These are phyloP conservation scores for Hycleus cichorii DNA, from an alignment of 1,140 invertebrate genomes.

Conservation along the genomic window DNA sequence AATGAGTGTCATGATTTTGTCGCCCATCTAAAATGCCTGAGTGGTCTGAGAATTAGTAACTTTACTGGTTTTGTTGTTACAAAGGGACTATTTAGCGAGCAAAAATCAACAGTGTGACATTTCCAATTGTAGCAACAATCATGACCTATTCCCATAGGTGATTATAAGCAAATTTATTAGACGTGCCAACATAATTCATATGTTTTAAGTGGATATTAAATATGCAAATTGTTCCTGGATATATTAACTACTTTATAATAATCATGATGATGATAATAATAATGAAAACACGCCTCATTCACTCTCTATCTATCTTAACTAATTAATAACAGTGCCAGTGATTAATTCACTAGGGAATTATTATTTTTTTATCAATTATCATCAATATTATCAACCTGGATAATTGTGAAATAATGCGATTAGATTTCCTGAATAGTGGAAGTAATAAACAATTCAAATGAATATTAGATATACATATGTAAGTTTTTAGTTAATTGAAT, in stretches of 20 bases:
- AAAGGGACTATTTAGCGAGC: not conserved
- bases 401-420: no score
- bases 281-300: conserved; percentile 13
- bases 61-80: not conserved
- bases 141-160: conserved; percentile 14
- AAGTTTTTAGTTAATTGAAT: no score
- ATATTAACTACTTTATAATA: conserved; percentile 1
- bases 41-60: not conserved
- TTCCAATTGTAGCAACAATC: conserved; percentile 4
- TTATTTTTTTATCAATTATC: no score
- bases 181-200: conserved; percentile 17
- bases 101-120: conserved; percentile 2
- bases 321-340: not conserved
- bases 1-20: not conserved
- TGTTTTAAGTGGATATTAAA: conserved; percentile 17
- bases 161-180: conserved; percentile 20
- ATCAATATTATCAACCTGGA: no score
- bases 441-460: no score
- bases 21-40: not conserved
- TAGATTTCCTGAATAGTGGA: no score
- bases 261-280: no score
- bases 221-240: conserved; percentile 22
- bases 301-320: conserved; percentile 1
- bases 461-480: no score
- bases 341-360: no score